These are phyloP conservation scores for Chiroxiphia lanceolata DNA, from an alignment of 2,797 vertebrate genomes.

Conservation along the genomic window DNA sequence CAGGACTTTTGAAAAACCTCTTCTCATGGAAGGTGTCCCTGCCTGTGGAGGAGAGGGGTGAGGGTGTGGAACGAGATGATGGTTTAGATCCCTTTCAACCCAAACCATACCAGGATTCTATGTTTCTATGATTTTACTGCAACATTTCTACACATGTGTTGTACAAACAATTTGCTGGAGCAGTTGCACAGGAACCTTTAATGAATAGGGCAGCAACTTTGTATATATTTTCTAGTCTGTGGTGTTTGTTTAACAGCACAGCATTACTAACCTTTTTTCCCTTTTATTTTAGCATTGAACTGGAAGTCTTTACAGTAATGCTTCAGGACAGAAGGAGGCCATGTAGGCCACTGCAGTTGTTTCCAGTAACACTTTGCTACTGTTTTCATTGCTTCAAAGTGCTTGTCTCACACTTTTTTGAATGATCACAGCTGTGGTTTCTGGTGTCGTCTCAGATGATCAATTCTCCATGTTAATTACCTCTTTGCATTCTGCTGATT, in stretches of 20 bases:
- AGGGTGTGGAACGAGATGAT: rapidly evolving
- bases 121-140: background rate
- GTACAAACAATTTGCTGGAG: background rate
- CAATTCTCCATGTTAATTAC: background rate
- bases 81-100: background rate
- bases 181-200: background rate
- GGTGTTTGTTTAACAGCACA: background rate
- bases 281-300: background rate
- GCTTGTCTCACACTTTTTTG: background rate
- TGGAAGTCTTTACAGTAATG: background rate
- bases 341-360: background rate
- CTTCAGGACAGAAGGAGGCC: constrained; percentile 26
- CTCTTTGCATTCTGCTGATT: background rate
- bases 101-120: background rate
- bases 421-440: background rate
- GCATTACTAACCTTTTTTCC: background rate
- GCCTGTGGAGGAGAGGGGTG: background rate
- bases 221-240: background rate
- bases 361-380: background rate
- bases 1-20: background rate
- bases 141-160: background rate
- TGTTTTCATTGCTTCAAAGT: background rate
- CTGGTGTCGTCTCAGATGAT: background rate
- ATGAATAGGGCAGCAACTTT: background rate
- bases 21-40: background rate